Evolutionary conservation across 2,113 vertebrate species (phyloP).

Genomic region (Grammomys surdaster): DNA sequence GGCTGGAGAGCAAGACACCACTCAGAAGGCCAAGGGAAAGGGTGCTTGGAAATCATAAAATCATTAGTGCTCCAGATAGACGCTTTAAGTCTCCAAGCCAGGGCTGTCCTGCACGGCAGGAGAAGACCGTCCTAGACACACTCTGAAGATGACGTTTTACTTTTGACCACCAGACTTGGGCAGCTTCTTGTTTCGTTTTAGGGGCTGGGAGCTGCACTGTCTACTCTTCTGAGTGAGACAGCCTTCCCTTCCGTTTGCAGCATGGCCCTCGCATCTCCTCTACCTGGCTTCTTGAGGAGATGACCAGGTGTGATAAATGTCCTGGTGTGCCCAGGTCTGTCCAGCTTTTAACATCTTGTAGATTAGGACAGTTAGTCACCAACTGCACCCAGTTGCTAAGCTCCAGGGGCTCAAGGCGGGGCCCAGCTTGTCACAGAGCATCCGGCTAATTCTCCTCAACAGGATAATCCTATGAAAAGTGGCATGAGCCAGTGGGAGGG

Average conservation of each 20-base stretch:
- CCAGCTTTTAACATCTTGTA: background rate
- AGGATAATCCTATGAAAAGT: slow-evolving; percentile 79
- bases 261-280: background rate
- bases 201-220: background rate
- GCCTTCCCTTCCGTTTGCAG: background rate
- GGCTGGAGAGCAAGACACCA: background rate
- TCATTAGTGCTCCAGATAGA: background rate
- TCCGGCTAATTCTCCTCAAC: slow-evolving; percentile 85
- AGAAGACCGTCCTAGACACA: background rate
- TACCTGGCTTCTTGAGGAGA: background rate
- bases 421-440: slow-evolving; percentile 80
- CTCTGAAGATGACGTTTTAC: background rate
- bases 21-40: background rate
- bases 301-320: rapidly evolving
- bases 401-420: background rate
- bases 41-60: background rate
- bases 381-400: background rate
- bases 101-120: background rate
- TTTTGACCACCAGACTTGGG: rapidly evolving
- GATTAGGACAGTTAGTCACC: background rate
- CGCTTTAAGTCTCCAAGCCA: background rate
- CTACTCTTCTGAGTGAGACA: background rate
- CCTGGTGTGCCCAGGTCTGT: background rate
- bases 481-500: background rate
- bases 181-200: background rate